Conservation (phyloP, 2,113 vertebrate species). For the Aspidoscelis tigris region DNA sequence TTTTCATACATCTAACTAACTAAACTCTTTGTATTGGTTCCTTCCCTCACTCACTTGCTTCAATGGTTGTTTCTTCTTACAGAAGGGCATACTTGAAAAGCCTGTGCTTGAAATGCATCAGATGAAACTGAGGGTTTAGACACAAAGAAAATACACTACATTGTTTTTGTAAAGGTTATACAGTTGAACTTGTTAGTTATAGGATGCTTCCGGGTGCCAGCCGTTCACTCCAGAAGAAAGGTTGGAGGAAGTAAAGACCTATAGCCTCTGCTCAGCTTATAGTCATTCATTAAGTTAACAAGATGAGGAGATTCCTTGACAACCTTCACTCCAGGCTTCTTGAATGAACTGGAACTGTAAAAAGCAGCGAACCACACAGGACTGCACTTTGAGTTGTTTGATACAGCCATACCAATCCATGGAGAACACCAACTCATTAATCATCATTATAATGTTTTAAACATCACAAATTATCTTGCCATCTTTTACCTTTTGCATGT, state of each 20-base stretch:
- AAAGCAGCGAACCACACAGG: not conserved
- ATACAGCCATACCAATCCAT: too few relatives aligned
- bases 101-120: not conserved
- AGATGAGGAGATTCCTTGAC: not conserved
- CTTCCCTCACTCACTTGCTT: not conserved
- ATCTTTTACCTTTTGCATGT: too few relatives aligned
- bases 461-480: too few relatives aligned
- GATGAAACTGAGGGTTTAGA: not conserved
- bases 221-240: not conserved
- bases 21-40: not conserved
- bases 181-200: not conserved
- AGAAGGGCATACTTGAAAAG: not conserved
- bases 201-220: not conserved
- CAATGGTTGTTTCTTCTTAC: not conserved
- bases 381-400: too few relatives aligned
- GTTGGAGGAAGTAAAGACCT: not conserved
- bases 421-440: too few relatives aligned
- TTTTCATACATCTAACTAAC: slow-evolving; percentile 45
- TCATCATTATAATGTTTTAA: too few relatives aligned
- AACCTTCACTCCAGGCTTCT: not conserved
- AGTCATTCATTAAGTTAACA: not conserved
- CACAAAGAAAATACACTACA: too few relatives aligned
- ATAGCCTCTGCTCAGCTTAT: not conserved
- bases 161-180: not conserved
- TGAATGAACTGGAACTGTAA: not conserved